Evolutionary conservation across 2,888 invertebrate species (phyloP).

Genomic region (Dione vanillae): DNA sequence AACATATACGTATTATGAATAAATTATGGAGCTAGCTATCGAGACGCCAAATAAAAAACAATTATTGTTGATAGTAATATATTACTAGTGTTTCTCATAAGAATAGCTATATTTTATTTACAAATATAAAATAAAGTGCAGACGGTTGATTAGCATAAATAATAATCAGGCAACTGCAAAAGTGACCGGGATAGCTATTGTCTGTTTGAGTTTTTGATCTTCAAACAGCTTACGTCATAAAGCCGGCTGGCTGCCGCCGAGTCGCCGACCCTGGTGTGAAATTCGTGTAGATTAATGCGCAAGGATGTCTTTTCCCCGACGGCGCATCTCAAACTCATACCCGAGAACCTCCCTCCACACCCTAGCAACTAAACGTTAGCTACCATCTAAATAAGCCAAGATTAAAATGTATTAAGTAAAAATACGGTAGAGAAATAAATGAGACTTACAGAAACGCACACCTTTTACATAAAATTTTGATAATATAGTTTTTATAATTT

Average conservation of each 20-base stretch:
- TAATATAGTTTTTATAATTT: slow-evolving; percentile 19
- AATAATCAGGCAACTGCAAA: slow-evolving; percentile 7
- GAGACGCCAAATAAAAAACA: too few species aligned
- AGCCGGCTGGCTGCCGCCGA: slow-evolving; percentile 59
- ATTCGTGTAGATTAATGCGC: slow-evolving; percentile 58
- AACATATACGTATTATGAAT: too few species aligned
- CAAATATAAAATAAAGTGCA: too few species aligned
- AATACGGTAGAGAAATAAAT: slow-evolving; percentile 24
- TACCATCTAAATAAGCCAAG: slow-evolving; percentile 30
- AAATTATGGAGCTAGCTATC: too few species aligned
- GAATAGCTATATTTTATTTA: not conserved
- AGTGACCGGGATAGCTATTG: slow-evolving; percentile 34
- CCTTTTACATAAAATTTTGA: slow-evolving; percentile 23
- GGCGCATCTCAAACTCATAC: slow-evolving; percentile 56
- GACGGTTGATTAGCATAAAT: not conserved
- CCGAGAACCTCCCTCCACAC: slow-evolving; percentile 50
- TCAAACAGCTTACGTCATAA: slow-evolving; percentile 53
- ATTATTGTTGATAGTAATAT: too few species aligned
- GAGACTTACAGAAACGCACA: slow-evolving; percentile 29
- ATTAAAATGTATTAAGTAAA: slow-evolving; percentile 34
- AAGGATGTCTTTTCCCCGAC: slow-evolving; percentile 48
- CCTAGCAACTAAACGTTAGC: slow-evolving; percentile 47
- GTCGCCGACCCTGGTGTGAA: slow-evolving; percentile 57
- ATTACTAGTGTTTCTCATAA: too few species aligned
- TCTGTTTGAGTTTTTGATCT: slow-evolving; percentile 49